These are phyloP conservation scores for Callospermophilus lateralis DNA, from an alignment of 2,113 vertebrate species.

Conservation along the genomic window DNA sequence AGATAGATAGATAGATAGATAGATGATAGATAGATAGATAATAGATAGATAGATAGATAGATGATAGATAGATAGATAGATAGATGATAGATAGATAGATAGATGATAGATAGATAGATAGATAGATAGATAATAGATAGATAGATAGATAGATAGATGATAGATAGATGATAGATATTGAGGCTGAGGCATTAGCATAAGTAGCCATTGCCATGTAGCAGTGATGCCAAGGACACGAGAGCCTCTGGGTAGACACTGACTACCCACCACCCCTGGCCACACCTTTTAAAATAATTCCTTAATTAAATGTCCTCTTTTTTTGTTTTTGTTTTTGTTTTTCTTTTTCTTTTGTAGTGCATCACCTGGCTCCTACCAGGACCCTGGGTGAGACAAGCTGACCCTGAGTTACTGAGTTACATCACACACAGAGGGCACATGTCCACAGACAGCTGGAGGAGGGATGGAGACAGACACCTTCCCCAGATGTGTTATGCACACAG, in stretches of 20 bases:
- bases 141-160: background rate
- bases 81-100: no score
- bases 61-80: background rate
- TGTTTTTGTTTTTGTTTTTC: background rate
- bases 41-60: fast-evolving
- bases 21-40: no score
- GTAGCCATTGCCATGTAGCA: background rate
- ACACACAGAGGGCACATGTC: background rate
- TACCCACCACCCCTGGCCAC: background rate
- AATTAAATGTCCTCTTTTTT: background rate
- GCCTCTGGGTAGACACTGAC: background rate
- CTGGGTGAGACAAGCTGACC: background rate
- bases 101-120: fast-evolving
- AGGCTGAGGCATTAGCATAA: no score
- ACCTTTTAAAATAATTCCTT: background rate
- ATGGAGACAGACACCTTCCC: background rate
- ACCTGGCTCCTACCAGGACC: background rate
- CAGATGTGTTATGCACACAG: background rate
- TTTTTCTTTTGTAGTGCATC: background rate
- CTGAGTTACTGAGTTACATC: background rate
- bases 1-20: no score
- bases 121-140: background rate
- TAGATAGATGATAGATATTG: no score
- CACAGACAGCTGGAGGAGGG: background rate
- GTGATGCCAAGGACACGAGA: background rate